A percentile compares a stretch with the other conserved stretches of the same genome.
Evolutionary conservation across 2,113 vertebrate species (phyloP).

Genomic region (Malurus melanocephalus): DNA sequence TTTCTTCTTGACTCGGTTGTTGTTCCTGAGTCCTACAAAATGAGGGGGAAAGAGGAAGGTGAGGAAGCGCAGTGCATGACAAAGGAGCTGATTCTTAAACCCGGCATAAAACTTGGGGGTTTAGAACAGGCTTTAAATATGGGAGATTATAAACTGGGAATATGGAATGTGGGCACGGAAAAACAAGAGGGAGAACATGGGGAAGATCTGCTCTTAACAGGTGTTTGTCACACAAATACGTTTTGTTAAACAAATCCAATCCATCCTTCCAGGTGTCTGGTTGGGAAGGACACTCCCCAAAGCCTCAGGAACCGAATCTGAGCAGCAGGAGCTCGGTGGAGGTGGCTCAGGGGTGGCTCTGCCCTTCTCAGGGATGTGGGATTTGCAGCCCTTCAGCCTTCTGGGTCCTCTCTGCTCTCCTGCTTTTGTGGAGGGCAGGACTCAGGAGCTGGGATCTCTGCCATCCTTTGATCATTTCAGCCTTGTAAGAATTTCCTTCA

Average conservation of each 20-base stretch:
- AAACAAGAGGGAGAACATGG: background rate
- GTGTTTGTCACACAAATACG: background rate
- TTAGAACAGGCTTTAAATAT: background rate
- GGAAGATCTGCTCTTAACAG: background rate
- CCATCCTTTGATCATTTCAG: background rate
- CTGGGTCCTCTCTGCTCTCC: background rate
- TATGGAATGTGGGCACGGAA: background rate
- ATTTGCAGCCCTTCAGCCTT: background rate
- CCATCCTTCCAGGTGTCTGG: background rate
- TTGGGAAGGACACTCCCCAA: background rate
- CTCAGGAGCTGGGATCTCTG: background rate
- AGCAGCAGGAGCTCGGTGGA: background rate
- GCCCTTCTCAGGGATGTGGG: background rate
- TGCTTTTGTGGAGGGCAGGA: background rate
- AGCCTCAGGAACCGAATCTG: background rate
- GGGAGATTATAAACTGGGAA: conserved; percentile 5
- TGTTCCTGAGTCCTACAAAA: background rate
- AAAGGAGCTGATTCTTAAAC: background rate
- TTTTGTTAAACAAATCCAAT: background rate
- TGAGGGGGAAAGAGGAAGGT: background rate
- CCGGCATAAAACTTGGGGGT: background rate
- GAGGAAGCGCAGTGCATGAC: background rate
- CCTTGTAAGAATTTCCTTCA: background rate
- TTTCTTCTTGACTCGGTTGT: background rate
- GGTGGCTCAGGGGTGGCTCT: background rate